Evolutionary conservation across 2,113 vertebrate species (phyloP).

Genomic region (Lepisosteus oculatus): DNA sequence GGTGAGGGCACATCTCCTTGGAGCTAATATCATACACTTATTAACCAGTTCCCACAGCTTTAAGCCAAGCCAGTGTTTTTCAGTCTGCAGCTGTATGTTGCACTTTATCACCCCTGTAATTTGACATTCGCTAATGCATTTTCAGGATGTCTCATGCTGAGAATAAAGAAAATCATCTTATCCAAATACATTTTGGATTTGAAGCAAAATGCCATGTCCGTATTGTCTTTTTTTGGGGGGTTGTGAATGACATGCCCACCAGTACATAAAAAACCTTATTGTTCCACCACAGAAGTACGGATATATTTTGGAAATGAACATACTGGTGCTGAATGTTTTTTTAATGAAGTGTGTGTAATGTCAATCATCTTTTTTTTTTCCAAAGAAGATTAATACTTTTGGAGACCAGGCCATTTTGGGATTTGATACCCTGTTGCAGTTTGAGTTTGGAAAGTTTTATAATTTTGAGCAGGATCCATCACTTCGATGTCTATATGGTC

Average conservation of each 20-base stretch:
- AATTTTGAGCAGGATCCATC: not conserved
- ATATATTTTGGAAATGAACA: slow-evolving; percentile 15
- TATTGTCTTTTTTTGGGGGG: slow-evolving; percentile 1
- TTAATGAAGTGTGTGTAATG: not conserved
- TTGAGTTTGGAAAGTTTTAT: not conserved
- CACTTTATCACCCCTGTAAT: not conserved
- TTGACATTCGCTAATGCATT: slow-evolving; percentile 4
- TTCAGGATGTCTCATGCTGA: not conserved
- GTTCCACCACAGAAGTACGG: not conserved
- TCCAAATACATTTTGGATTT: slow-evolving; percentile 6
- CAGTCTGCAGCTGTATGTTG: too few relatives aligned
- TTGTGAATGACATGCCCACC: slow-evolving; percentile 1
- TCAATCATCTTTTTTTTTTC: too few relatives aligned
- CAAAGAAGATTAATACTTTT: too few relatives aligned
- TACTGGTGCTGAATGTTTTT: slow-evolving; percentile 1
- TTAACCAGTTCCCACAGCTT: too few relatives aligned
- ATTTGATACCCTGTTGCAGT: not conserved
- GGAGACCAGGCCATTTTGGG: not conserved
- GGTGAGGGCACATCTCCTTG: not conserved
- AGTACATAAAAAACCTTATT: slow-evolving; percentile 16
- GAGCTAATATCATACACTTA: not conserved
- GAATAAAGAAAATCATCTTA: not conserved
- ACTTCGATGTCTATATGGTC: not conserved
- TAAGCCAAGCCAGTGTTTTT: too few relatives aligned
- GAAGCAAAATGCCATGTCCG: slow-evolving; percentile 5